Evolutionary conservation across 2,113 vertebrate species (phyloP).

Genomic region (Corydoras sp.): DNA sequence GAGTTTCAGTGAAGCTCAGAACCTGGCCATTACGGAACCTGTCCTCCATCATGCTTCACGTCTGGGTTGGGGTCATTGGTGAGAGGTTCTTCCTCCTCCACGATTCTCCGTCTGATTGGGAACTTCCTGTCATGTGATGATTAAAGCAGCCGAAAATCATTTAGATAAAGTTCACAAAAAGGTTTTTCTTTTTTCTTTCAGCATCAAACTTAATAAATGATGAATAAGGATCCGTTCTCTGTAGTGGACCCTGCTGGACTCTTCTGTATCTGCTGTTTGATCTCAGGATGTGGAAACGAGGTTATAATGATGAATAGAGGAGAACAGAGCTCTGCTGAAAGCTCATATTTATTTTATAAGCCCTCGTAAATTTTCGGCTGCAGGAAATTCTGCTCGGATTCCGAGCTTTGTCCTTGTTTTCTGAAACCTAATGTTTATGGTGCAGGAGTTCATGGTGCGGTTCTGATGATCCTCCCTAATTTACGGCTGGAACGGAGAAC

Average conservation of each 20-base stretch:
- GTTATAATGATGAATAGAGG: neutral
- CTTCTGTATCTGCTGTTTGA: neutral
- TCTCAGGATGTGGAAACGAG: neutral
- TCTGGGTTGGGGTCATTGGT: too few species aligned
- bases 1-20: too few species aligned
- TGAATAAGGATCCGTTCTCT: neutral
- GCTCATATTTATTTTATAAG: neutral
- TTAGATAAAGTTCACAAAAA: too few species aligned
- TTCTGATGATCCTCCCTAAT: neutral
- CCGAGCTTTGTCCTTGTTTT: conserved; percentile 4
- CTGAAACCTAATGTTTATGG: neutral
- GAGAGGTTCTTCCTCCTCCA: too few species aligned
- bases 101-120: too few species aligned
- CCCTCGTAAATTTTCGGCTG: neutral
- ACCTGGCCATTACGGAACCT: too few species aligned
- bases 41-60: too few species aligned
- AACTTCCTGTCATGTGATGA: too few species aligned
- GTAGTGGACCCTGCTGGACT: neutral
- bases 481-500: neutral
- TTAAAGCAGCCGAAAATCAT: too few species aligned
- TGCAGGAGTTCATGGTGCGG: neutral
- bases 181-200: too few species aligned
- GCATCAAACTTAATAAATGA: neutral
- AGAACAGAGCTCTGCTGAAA: neutral
- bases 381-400: neutral